Base-by-base conservation (phyloP, 2,797 vertebrate genomes). In the Xenentodon cancila region DNA sequence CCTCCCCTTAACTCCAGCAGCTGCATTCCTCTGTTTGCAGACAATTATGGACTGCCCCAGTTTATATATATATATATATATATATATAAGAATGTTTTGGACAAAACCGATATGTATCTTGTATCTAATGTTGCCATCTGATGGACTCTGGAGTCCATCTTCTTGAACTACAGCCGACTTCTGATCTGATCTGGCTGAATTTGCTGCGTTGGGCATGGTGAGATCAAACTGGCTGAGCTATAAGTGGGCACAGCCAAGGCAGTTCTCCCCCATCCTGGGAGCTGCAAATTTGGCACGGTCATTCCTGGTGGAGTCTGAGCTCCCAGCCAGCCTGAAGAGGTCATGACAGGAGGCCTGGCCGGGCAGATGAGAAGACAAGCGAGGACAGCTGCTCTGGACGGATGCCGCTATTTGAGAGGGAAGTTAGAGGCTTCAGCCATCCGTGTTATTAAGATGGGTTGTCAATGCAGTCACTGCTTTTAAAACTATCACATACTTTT, bases 371-470 rank as follows among this genome's bases (percentile, higher is more conserved):
- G 59, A 87, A 73, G 76, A 77, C 68, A 53, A 82, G 56, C 46
- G 16, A 62, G 66, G 77, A 87, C 89, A 91, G 77, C 84, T 92
- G 91, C 79, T 20, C 53, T 70, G 78, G 71, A 88, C 91, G 92
- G 84, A 88, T 91, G 92, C 73, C 12, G 15, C 68, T 70, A 63
- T 85, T 87, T 84, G 81, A 25, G 77, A 84, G 79, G 60, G 73
- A 58, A 58, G 68, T 68, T 43, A 61, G 32, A 34, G 43, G 21
- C 76, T 85, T 84, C 78, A 81, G 79, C 67, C 3, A 46, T 61
- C 58, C 21, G 18, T 77, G 75, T 82, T 77, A 86, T 76, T 81
- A 55, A 67, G 49, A 52, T 61, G 70, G 53, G 67, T 69, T 68
- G 68, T 71, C 1, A 44, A 50, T 44, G 58, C 47, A 61, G 67